phyloP scores from a whole-genome alignment of 2,797 vertebrate genomes.

The Sternarchorhynchus goeldii region DNA sequence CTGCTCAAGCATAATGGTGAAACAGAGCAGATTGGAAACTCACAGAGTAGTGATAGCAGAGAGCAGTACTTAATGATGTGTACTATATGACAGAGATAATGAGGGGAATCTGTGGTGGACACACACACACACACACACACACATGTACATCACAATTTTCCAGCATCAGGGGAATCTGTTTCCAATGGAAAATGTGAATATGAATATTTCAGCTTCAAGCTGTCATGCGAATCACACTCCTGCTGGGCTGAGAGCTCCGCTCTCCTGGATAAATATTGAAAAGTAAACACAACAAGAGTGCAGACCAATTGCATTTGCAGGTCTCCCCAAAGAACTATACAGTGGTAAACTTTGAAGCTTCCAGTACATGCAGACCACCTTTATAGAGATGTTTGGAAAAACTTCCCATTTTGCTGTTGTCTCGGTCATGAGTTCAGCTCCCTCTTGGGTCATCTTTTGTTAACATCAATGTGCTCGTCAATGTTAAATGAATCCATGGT shows the following conservation, averaged over 20 bases:
- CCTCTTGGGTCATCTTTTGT: background rate
- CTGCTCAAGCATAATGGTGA: slow-evolving; percentile 1
- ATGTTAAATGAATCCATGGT: background rate
- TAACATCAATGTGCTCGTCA: background rate
- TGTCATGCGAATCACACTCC: slow-evolving; percentile 71
- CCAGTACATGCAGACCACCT: background rate
- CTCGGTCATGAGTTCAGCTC: background rate
- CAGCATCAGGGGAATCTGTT: slow-evolving; percentile 62
- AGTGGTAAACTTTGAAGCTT: background rate
- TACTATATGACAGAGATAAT: background rate
- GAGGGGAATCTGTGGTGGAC: background rate
- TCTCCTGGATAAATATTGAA: slow-evolving; percentile 80
- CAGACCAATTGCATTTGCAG: slow-evolving; percentile 66
- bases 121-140: slow-evolving; percentile 26
- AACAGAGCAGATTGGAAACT: slow-evolving; percentile 31
- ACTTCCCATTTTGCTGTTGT: background rate
- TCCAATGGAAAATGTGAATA: slow-evolving; percentile 67
- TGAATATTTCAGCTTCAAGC: slow-evolving; percentile 75
- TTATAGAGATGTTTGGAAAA: background rate
- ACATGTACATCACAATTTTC: slow-evolving; percentile 18
- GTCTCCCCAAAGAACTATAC: slow-evolving; percentile 18
- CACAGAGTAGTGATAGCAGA: background rate
- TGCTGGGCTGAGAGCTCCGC: slow-evolving; percentile 69
- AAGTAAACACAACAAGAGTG: slow-evolving; percentile 73
- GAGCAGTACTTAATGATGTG: background rate